These are phyloP conservation scores for Anguilla rostrata DNA, from an alignment of 2,113 vertebrate species.

Conservation along the genomic window DNA sequence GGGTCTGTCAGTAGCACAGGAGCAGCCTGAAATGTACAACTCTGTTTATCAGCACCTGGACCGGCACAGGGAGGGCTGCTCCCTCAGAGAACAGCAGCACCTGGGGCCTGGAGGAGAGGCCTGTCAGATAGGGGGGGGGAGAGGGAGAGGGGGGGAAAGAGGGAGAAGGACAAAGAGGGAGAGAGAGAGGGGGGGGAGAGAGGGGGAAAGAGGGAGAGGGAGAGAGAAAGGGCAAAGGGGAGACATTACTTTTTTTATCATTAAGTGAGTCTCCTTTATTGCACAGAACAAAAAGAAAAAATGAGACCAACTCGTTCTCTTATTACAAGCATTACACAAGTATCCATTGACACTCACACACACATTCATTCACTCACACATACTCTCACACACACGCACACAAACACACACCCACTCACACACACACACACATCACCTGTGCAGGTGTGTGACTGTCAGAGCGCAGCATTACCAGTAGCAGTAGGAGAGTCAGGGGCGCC, in stretches of 20 bases:
- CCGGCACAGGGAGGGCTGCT: not conserved
- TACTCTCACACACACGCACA: not conserved
- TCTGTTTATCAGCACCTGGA: not conserved
- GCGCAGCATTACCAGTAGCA: not conserved
- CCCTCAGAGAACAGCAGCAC: not conserved
- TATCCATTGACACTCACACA: too few species aligned
- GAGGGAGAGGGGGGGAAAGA: not conserved
- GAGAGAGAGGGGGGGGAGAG: not conserved
- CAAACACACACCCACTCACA: not conserved
- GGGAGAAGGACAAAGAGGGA: too few species aligned
- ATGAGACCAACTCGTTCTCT: too few species aligned
- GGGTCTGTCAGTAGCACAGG: too few species aligned
- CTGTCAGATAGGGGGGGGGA: not conserved
- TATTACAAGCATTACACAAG: too few species aligned
- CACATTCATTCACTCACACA: not conserved
- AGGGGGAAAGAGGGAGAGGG: not conserved
- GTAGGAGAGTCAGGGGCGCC: not conserved
- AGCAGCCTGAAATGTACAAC: not conserved
- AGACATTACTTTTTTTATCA: not conserved
- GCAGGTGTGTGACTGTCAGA: not conserved
- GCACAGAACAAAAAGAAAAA: too few species aligned
- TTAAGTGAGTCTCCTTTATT: too few species aligned
- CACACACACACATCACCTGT: not conserved
- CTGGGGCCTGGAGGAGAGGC: conserved; percentile 8
- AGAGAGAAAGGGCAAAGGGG: not conserved